Percentiles rank a stretch among this genome's conserved stretches.
Conservation (phyloP, 2,113 vertebrate genomes). For the Macroglossus sobrinus region DNA sequence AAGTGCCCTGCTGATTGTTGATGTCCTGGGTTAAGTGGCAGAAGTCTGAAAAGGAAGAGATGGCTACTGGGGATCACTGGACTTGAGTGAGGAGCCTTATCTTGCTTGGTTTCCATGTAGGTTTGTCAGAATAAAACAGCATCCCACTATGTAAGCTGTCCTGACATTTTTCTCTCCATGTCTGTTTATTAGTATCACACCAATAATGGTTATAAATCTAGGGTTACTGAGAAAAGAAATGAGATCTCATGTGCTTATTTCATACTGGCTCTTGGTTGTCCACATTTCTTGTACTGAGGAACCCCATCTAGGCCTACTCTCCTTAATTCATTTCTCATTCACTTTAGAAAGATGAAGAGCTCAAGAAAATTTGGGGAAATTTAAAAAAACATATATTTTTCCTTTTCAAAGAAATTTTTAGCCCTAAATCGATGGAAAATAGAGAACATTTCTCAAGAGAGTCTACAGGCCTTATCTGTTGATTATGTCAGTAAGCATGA, state of each 20-base stretch:
- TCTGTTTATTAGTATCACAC: background rate
- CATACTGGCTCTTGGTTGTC: background rate
- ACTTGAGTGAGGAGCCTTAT: background rate
- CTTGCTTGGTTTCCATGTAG: background rate
- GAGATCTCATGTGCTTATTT: background rate
- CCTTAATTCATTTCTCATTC: background rate
- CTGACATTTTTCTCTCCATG: background rate
- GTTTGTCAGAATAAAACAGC: background rate
- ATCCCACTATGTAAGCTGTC: background rate
- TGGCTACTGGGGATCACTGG: too few relatives aligned
- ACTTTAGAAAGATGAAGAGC: background rate
- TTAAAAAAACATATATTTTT: background rate
- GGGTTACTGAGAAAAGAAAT: background rate
- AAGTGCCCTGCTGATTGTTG: background rate
- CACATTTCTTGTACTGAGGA: background rate
- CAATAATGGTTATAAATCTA: background rate
- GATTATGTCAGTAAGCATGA: background rate
- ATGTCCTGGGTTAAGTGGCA: background rate
- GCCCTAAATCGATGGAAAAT: background rate
- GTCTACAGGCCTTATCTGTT: background rate
- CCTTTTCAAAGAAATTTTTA: constrained; percentile 13
- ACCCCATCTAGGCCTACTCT: background rate
- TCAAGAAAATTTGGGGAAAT: background rate
- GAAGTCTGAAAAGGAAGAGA: background rate
- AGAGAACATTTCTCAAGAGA: background rate